Percentiles rank a stretch among this genome's conserved stretches.
phyloP scores from a whole-genome alignment of 1,140 invertebrate genomes.

The Vanessa atalanta region DNA sequence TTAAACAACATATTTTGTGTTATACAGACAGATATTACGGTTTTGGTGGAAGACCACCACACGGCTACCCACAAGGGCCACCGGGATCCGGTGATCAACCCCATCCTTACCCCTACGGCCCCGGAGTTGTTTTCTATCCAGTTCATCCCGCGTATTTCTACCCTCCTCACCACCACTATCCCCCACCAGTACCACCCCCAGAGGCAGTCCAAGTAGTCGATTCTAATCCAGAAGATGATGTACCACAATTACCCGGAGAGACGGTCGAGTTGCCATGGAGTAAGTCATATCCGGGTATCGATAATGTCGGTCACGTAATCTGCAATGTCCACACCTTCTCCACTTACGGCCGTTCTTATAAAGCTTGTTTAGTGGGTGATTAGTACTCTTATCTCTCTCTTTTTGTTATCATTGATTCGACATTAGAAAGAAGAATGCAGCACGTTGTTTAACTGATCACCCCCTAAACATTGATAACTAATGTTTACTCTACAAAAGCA shows the following conservation, averaged over 20 bases:
- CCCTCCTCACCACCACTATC: constrained; percentile 50
- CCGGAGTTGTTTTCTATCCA: constrained; percentile 63
- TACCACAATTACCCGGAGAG: constrained; percentile 68
- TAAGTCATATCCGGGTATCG: constrained; percentile 55
- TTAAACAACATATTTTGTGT: constrained; percentile 22
- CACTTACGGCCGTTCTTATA: not conserved
- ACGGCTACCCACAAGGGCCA: constrained; percentile 52
- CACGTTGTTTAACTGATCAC: too few relatives aligned
- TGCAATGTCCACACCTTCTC: not conserved
- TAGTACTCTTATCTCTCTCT: not conserved
- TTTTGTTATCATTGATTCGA: not conserved
- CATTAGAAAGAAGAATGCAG: too few relatives aligned
- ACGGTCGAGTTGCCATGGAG: constrained; percentile 75
- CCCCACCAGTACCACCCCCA: constrained; percentile 30
- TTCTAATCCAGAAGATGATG: constrained; percentile 48
- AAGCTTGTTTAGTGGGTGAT: not conserved
- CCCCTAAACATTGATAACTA: too few relatives aligned
- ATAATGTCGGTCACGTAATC: constrained; percentile 18
- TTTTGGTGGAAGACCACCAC: constrained; percentile 55
- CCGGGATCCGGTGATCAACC: constrained; percentile 47
- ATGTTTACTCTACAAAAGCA: too few relatives aligned
- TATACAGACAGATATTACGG: constrained; percentile 70
- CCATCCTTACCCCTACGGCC: constrained; percentile 50
- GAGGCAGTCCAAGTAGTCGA: constrained; percentile 49
- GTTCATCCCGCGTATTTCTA: constrained; percentile 71